Base-by-base conservation (phyloP, 2,113 vertebrate species). In the Caranx ignobilis region DNA sequence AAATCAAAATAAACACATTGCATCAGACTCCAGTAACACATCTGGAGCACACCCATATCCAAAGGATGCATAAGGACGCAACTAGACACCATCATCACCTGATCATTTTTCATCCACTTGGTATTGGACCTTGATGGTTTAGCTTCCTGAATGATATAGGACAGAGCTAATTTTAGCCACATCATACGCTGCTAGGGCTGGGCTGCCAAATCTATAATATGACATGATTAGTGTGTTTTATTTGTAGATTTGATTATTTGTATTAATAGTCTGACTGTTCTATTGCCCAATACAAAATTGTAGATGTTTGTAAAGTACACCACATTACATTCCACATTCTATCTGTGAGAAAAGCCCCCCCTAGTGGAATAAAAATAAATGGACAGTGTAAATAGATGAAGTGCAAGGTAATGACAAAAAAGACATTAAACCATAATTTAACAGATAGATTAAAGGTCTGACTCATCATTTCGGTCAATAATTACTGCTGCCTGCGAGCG, bases 311-410 rank as follows among this genome's bases (percentile, higher is more conserved):
- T 10, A 66, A 57, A 71, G 32, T 37, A 12, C 16, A 65, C 7
- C 8, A 8, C 12, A 47, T 60, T 35, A 43, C 19, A 47, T 67
- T 43, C 5, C 13, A 16, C 50, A 26, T 11, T 13, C 35, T 32
- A 32, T 3, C 59, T 62, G 55, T 55, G 61, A 67, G 50, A 72
- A 16, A 11, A 21, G 13, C 59, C 7, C 79, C 86, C 75, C 10
- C 82, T 88, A 47, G 52, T 88, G 86, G 86, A 59, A 11, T 8
- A 13, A 37, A 39, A 13, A 59, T 31, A 50, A 55, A 52, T 34
- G 3, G 12, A 13, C 12, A 21, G 2, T 11, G 8, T 11, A 4
- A 21, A 43, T 0, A 19, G 6, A 18, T 52, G 4, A 15, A 63
- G 8, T 37, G 10, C 10, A 26, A 21, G 0, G 6, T 41, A 21